Conservation (phyloP, 2,113 vertebrate genomes). For the Etheostoma spectabile region DNA sequence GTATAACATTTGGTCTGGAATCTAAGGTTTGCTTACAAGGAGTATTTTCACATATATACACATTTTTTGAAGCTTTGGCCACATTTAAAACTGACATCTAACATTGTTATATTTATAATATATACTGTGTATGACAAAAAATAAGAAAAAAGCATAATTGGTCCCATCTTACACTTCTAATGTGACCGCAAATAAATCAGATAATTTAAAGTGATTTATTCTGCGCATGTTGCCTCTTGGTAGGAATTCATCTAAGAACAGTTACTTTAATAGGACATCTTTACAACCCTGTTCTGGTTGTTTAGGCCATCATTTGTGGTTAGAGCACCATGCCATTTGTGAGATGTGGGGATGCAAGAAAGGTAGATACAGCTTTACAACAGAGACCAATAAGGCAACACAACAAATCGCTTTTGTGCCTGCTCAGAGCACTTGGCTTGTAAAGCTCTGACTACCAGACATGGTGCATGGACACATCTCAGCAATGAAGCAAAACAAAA, state of each 20-base stretch:
- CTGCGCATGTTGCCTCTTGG: no score
- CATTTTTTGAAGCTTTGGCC: no score
- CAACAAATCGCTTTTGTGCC: conserved; percentile 22
- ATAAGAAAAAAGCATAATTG: no score
- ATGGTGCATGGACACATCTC: conserved; percentile 27
- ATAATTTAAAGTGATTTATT: not conserved
- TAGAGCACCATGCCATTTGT: conserved; percentile 26
- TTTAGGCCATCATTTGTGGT: conserved; percentile 17
- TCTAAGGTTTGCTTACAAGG: no score
- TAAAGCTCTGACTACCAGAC: conserved; percentile 23
- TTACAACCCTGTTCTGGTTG: conserved; percentile 5
- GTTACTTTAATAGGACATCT: not conserved
- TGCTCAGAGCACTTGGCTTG: not conserved
- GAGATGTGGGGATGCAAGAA: conserved; percentile 8
- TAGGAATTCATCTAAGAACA: not conserved
- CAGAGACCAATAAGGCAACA: conserved; percentile 50
- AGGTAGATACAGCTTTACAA: conserved; percentile 38
- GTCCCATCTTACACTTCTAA: no score
- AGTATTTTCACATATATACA: no score
- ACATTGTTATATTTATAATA: no score
- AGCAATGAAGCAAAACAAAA: not conserved
- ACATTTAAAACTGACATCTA: no score
- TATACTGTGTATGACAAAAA: no score
- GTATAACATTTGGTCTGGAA: no score
- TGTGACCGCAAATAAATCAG: no score